Conservation (phyloP, 1,140 invertebrate species). For the Ooceraea biroi region DNA sequence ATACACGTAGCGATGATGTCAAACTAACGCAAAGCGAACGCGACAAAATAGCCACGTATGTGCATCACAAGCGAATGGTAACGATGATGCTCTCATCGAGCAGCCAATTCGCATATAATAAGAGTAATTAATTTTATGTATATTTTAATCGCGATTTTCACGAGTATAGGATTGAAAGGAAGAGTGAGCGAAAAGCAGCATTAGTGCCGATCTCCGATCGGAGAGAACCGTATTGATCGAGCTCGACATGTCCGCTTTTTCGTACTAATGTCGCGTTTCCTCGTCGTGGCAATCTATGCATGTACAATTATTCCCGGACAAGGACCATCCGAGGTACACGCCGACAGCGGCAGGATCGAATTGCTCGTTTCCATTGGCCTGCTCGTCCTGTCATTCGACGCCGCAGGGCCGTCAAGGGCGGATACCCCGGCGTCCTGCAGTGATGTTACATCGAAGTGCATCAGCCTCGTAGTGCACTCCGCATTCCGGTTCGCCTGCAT, state of each 20-base stretch:
- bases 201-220: too few relatives aligned
- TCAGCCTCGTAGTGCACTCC: slow-evolving; percentile 52
- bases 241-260: slow-evolving; percentile 28
- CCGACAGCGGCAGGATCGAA: slow-evolving; percentile 55
- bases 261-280: slow-evolving; percentile 37
- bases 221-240: slow-evolving; percentile 11
- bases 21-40: too few relatives aligned
- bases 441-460: slow-evolving; percentile 53
- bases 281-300: slow-evolving; percentile 40
- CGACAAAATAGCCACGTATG: too few relatives aligned
- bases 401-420: slow-evolving; percentile 52
- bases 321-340: slow-evolving; percentile 48
- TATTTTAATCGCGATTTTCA: too few relatives aligned
- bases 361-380: slow-evolving; percentile 59
- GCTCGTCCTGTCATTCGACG: slow-evolving; percentile 57
- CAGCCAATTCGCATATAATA: too few relatives aligned
- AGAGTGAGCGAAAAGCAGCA: too few relatives aligned
- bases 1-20: too few relatives aligned
- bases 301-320: slow-evolving; percentile 60
- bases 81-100: too few relatives aligned
- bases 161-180: too few relatives aligned
- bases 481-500: slow-evolving; percentile 20
- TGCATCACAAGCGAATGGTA: too few relatives aligned
- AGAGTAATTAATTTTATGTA: too few relatives aligned
- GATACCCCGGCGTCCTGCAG: slow-evolving; percentile 37